phyloP scores from a whole-genome alignment of 1,140 invertebrate species.

The Orius laevigatus region DNA sequence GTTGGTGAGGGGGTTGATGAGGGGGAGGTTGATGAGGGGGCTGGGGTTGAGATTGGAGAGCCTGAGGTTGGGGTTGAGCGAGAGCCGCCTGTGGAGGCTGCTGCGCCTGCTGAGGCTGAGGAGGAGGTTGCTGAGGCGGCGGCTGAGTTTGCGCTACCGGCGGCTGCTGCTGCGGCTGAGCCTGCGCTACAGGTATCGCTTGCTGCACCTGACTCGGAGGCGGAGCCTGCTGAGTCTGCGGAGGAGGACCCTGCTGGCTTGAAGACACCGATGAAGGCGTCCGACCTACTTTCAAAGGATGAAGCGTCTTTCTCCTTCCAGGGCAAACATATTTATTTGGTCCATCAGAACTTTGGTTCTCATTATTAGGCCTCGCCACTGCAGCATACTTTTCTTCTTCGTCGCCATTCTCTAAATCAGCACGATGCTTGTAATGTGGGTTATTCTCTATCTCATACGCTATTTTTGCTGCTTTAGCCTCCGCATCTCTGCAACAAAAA shows the following conservation, averaged over 20 bases:
- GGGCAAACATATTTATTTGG: constrained; percentile 54
- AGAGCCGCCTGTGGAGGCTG: constrained; percentile 9
- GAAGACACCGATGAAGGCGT: constrained; percentile 28
- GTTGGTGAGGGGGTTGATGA: not conserved
- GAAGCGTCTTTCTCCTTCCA: constrained; percentile 39
- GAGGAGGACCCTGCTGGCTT: constrained; percentile 18
- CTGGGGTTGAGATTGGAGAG: not conserved
- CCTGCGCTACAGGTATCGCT: not conserved
- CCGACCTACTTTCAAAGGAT: not conserved
- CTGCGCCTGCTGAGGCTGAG: constrained; percentile 5
- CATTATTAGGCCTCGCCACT: constrained; percentile 35
- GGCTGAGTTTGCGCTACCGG: constrained; percentile 3
- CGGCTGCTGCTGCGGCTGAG: too few relatives aligned
- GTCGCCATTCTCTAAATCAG: constrained; percentile 79
- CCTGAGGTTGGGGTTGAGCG: not conserved
- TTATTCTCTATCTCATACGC: constrained; percentile 80
- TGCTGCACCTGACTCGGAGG: not conserved
- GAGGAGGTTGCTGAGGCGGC: constrained; percentile 13
- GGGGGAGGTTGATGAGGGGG: constrained; percentile 3
- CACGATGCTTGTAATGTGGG: constrained; percentile 56
- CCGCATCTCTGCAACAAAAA: constrained; percentile 40
- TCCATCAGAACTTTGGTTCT: constrained; percentile 5
- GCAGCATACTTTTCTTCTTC: constrained; percentile 73
- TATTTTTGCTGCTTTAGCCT: constrained; percentile 70
- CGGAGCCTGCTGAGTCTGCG: not conserved